Base-by-base conservation (phyloP, 1,140 invertebrate species). In the Notospermus geniculatus region DNA sequence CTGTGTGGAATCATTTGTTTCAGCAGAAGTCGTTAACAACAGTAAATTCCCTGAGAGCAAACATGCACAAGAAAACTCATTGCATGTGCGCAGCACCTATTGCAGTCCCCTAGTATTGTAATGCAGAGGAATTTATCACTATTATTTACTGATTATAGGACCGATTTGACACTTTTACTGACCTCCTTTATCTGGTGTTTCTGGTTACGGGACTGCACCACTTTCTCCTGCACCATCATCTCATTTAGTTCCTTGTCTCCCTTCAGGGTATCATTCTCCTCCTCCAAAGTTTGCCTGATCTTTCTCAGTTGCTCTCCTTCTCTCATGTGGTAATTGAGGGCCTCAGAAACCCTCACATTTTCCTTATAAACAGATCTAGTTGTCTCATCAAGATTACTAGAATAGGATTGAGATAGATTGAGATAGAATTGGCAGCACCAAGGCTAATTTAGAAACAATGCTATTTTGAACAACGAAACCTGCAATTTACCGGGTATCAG, bases 341-440 rank as follows among this genome's bases (percentile, higher is more conserved):
- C 71, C 61, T 81, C 77, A 17, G 75, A 72, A 45, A 80, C 61
- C 1, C 77, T 63, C 13, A 80, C 76, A 66, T 82, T 82, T 60
- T 82, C 80, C 56, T 81, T 81, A 60, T 80, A 82, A 23, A 82
- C 78, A 19, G 73, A 74, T 61, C 76, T 74, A 41, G 79, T 82
- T 30, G 79, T 79, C 45, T 81, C 78, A 65, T 80, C 77, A 27
- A 82, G 67, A 66, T 81, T 81, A 43, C 80, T 82, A 63, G 17
- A 63, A 66, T 39, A 57, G 55, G n/a, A n/a, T n/a, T n/a, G n/a
- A n/a, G n/a, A n/a, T n/a, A n/a, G n/a, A n/a, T n/a, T n/a, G n/a
- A n/a, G n/a, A n/a, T n/a, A n/a, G n/a, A n/a, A n/a, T n/a, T n/a
- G n/a, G n/a, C n/a, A n/a, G n/a, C n/a, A n/a, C n/a, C n/a, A n/a